A percentile compares a stretch with the other conserved stretches of the same genome.
Conservation (phyloP, 2,797 vertebrate species). For the Pitangus sulphuratus region DNA sequence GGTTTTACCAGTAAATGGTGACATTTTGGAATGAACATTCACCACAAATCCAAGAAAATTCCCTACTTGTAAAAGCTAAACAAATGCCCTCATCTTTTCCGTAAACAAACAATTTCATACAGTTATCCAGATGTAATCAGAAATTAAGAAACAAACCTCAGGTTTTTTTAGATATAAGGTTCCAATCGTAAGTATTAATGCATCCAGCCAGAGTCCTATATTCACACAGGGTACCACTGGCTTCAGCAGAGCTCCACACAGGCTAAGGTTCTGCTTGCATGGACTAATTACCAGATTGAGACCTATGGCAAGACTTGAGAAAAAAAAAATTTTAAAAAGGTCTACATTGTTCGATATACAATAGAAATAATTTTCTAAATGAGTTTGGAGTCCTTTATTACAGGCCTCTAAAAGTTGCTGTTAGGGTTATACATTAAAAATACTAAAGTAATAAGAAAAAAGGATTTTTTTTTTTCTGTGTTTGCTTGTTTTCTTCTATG, state of each 20-base stretch:
- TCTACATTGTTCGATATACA: conserved; percentile 64
- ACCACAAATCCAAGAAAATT: background rate
- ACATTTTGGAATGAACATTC: background rate
- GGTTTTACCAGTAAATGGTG: background rate
- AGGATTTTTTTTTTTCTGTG: background rate
- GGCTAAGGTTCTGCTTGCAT: background rate
- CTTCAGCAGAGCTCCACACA: conserved; percentile 1
- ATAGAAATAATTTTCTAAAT: conserved; percentile 67
- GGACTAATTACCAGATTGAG: conserved; percentile 9
- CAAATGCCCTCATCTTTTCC: background rate
- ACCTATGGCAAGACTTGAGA: conserved; percentile 56
- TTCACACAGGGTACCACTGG: conserved; percentile 9
- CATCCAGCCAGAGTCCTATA: background rate
- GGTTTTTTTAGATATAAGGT: background rate
- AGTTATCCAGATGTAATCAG: background rate
- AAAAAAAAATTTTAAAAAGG: conserved; percentile 52
- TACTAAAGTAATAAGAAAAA: conserved; percentile 69
- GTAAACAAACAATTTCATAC: background rate
- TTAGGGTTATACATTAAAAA: conserved; percentile 78
- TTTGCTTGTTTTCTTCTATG: conserved; percentile 70
- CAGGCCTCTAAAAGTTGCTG: conserved; percentile 69
- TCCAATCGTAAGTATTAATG: background rate
- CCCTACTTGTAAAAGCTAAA: background rate
- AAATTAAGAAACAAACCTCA: background rate
- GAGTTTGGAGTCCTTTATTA: conserved; percentile 72